phyloP scores from a whole-genome alignment of 2,797 vertebrate species.

The Sciurus vulgaris region DNA sequence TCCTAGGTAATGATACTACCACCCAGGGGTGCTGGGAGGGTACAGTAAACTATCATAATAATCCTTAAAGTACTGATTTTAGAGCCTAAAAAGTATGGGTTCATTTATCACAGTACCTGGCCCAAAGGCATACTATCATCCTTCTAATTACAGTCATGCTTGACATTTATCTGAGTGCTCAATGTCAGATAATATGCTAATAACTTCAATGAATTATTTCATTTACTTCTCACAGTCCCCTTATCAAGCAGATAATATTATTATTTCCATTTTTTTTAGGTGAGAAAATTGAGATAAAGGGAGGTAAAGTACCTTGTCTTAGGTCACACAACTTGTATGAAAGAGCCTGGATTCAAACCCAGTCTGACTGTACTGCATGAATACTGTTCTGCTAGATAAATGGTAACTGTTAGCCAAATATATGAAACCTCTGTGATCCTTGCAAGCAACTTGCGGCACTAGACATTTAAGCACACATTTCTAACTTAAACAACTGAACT shows the following conservation, averaged over 20 bases:
- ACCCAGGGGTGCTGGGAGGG: neutral
- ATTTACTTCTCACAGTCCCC: neutral
- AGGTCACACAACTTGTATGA: neutral
- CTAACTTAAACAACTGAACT: slow-evolving; percentile 1
- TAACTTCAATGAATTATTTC: neutral
- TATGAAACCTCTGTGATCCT: neutral
- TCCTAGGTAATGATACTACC: neutral
- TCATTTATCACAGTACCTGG: neutral
- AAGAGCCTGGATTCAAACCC: neutral
- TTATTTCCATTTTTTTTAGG: neutral
- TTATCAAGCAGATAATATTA: neutral
- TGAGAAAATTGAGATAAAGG: neutral
- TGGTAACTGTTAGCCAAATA: neutral
- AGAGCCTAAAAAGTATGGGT: too few species aligned
- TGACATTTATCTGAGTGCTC: neutral
- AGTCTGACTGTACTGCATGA: neutral
- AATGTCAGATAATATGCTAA: neutral
- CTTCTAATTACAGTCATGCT: neutral
- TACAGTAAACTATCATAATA: neutral
- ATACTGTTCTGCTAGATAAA: neutral
- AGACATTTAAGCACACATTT: neutral
- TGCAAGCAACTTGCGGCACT: neutral
- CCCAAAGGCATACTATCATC: neutral
- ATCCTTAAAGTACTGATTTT: too few species aligned
- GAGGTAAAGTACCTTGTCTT: neutral